A percentile compares a stretch with the other conserved stretches of the same genome.
These are phyloP conservation scores for Clanis bilineata DNA, from an alignment of 2,888 invertebrate genomes.

Conservation along the genomic window DNA sequence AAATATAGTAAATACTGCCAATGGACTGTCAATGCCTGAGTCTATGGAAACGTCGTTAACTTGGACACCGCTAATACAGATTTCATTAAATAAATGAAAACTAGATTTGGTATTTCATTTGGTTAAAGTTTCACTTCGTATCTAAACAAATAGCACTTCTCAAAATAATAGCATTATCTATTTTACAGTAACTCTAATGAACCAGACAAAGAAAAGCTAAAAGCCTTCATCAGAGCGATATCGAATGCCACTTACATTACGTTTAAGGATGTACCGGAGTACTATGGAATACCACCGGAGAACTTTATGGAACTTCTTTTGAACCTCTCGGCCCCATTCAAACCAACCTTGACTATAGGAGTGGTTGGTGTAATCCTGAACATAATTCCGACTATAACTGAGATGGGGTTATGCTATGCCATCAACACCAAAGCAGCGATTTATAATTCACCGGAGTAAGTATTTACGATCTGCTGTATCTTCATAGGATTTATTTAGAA, in stretches of 20 bases:
- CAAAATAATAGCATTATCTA: slow-evolving; percentile 8
- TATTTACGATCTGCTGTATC: neutral
- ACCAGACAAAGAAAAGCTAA: slow-evolving; percentile 77
- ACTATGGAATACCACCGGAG: slow-evolving; percentile 78
- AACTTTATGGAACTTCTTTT: slow-evolving; percentile 82
- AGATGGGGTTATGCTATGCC: slow-evolving; percentile 87
- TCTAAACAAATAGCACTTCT: too few species aligned
- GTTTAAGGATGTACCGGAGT: slow-evolving; percentile 80
- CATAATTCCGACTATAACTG: slow-evolving; percentile 84
- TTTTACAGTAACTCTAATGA: slow-evolving; percentile 55
- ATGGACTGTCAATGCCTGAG: too few species aligned
- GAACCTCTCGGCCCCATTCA: slow-evolving; percentile 75
- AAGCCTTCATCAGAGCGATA: slow-evolving; percentile 79
- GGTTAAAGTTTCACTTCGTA: too few species aligned
- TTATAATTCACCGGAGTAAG: slow-evolving; percentile 82
- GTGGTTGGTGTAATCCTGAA: slow-evolving; percentile 74
- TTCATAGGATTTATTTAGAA: too few species aligned
- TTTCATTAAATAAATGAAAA: too few species aligned
- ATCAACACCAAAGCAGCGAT: slow-evolving; percentile 85
- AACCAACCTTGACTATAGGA: slow-evolving; percentile 78
- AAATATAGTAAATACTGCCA: too few species aligned
- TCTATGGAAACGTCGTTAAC: too few species aligned
- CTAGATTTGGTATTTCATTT: too few species aligned
- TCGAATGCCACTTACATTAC: slow-evolving; percentile 83
- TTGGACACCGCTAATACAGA: too few species aligned